Conservation (phyloP, 2,888 invertebrate genomes). For the Chironomus tentans region DNA sequence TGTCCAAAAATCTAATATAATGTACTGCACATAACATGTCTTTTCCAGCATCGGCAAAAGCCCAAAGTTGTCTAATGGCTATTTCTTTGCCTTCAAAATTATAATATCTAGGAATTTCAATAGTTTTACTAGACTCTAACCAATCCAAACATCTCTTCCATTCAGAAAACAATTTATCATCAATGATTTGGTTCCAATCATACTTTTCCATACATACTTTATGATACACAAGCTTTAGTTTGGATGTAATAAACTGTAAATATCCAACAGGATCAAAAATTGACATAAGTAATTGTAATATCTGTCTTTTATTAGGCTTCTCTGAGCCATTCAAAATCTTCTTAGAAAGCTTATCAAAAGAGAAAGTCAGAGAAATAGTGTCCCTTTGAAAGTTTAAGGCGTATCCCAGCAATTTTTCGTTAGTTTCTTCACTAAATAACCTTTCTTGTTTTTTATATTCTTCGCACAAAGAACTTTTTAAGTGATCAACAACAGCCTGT, state of each 20-base stretch:
- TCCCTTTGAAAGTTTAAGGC: background rate
- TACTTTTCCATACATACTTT: background rate
- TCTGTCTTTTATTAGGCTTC: background rate
- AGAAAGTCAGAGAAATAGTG: background rate
- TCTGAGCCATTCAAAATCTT: background rate
- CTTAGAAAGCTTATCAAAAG: background rate
- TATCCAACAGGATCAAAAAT: background rate
- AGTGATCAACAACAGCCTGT: background rate
- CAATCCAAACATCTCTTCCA: too few relatives aligned
- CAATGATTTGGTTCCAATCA: background rate
- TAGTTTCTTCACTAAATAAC: background rate
- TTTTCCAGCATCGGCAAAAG: background rate
- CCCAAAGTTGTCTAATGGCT: background rate
- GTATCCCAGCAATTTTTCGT: background rate
- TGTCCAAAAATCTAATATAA: background rate
- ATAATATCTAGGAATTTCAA: background rate
- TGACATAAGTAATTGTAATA: background rate
- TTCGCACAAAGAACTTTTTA: background rate
- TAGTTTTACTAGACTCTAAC: too few relatives aligned
- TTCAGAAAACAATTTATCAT: background rate
- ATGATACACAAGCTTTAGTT: background rate
- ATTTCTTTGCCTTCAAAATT: background rate
- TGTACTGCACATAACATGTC: background rate
- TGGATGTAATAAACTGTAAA: background rate
- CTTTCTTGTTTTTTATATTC: background rate